Base-by-base conservation (phyloP, 2,113 vertebrate genomes). In the Crotalus helleri region DNA sequence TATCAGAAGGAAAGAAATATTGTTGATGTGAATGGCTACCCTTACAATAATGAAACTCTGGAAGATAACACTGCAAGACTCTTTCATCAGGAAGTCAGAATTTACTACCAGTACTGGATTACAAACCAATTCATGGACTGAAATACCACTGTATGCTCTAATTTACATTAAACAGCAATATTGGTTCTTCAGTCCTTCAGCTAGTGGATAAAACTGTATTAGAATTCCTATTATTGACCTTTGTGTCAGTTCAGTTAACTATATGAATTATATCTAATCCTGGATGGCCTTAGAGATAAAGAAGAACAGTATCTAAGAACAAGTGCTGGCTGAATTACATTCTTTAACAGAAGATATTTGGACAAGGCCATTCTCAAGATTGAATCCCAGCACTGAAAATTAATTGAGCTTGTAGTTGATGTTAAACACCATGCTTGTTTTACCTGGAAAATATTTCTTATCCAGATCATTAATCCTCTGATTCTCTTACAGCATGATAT, bases 401-500 rank as follows among this genome's bases (percentile, higher is more conserved):
- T 9, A 12, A 6, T 86, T 17, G 21, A 39, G 13, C 55, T 23
- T 81, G 3, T 29, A 55, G 23, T 0, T 7, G 23, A 55, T 11
- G 55, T 54, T 46, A 74, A 74, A 11, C 12, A n/a, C 46, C 39
- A 89, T 49, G 26, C 55, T 39, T 87, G 10, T 12, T 23, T 29
- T 51, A 39, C 3, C 10, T 85, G 88, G 0, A n/a, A 85, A 53
- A 23, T 12, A 85, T 39, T 61, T 9, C 2, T 49, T 49, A 53
- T 51, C 12, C 10, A 53, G 21, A 59, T 53, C 26, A 24, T 46
- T 91, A 81, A 91, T 57, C 39, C 29, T 9, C 2, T 15, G 17
- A 6, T 54, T 93, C n/a, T 17, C 29, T 13, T 92, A 51, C 97
- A 99, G 98, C 98, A 98, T 54, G 98, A 99, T 91, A 94, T 98